phyloP scores from a whole-genome alignment of 2,888 invertebrate species.

The Meiosimyza decipiens region DNA sequence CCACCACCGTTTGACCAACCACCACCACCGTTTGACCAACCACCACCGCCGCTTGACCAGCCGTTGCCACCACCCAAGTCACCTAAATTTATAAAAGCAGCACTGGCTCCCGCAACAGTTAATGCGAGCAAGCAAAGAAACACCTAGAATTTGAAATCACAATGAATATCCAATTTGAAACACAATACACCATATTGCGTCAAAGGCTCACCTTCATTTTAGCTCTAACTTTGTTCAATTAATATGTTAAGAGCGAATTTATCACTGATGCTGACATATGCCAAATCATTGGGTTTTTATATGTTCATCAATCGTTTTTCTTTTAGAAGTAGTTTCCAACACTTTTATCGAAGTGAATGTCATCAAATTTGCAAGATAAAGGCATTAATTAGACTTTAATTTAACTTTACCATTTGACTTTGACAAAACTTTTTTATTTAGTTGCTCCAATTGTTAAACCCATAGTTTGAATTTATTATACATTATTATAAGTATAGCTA shows the following conservation, averaged over 20 bases:
- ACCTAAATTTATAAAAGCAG: slow-evolving; percentile 14
- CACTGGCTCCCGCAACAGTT: slow-evolving; percentile 35
- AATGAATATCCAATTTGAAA: neutral
- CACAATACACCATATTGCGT: neutral
- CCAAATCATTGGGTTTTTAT: too few relatives aligned
- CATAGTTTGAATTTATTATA: too few relatives aligned
- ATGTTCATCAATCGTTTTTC: too few relatives aligned
- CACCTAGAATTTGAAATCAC: slow-evolving; percentile 30
- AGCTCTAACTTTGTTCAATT: slow-evolving; percentile 12
- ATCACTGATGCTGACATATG: too few relatives aligned
- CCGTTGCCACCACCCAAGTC: slow-evolving; percentile 13
- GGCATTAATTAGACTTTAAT: slow-evolving; percentile 7
- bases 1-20: slow-evolving; percentile 35
- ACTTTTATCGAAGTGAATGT: neutral
- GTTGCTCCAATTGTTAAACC: too few relatives aligned
- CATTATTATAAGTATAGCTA: too few relatives aligned
- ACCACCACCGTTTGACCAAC: neutral
- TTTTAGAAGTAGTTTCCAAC: too few relatives aligned
- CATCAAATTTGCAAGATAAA: neutral
- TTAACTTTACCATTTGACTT: neutral
- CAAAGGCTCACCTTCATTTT: slow-evolving; percentile 41
- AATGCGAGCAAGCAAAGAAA: slow-evolving; percentile 37
- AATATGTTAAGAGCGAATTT: neutral
- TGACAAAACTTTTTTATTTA: too few relatives aligned
- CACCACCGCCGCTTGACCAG: slow-evolving; percentile 15